phyloP scores from a whole-genome alignment of 2,797 vertebrate genomes.

The Acropternis orthonyx region DNA sequence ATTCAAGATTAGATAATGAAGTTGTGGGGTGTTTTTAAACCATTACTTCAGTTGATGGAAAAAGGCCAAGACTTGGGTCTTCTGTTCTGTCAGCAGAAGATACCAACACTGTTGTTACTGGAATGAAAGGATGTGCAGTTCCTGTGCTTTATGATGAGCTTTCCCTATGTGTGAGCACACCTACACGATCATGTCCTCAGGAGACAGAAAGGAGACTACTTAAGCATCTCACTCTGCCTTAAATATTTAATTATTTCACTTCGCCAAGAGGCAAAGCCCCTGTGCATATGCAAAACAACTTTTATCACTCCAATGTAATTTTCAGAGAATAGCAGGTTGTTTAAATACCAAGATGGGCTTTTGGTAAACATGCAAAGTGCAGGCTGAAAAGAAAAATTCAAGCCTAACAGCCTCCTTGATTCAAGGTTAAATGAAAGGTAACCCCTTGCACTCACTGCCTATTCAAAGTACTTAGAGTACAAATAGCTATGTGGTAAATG shows the following conservation, averaged over 20 bases:
- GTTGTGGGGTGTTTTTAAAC: background rate
- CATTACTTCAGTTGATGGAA: slow-evolving; percentile 42
- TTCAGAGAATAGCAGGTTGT: background rate
- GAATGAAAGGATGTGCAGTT: background rate
- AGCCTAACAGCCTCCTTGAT: background rate
- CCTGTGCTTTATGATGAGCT: background rate
- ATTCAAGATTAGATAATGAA: slow-evolving; percentile 31
- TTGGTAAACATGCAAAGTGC: background rate
- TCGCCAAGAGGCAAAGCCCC: background rate
- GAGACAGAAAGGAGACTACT: background rate
- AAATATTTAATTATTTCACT: background rate
- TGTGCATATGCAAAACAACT: background rate
- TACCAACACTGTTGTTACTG: background rate
- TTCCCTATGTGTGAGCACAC: background rate
- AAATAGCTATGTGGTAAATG: background rate
- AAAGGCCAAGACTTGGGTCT: background rate
- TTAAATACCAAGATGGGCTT: background rate
- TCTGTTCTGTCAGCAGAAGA: background rate
- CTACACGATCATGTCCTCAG: background rate
- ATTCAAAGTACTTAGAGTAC: background rate
- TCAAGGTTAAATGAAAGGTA: background rate
- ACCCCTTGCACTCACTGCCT: background rate
- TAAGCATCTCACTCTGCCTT: background rate
- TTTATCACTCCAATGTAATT: background rate
- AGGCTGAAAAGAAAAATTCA: background rate